Conservation (phyloP, 2,113 vertebrate species). For the Nasalis larvatus region DNA sequence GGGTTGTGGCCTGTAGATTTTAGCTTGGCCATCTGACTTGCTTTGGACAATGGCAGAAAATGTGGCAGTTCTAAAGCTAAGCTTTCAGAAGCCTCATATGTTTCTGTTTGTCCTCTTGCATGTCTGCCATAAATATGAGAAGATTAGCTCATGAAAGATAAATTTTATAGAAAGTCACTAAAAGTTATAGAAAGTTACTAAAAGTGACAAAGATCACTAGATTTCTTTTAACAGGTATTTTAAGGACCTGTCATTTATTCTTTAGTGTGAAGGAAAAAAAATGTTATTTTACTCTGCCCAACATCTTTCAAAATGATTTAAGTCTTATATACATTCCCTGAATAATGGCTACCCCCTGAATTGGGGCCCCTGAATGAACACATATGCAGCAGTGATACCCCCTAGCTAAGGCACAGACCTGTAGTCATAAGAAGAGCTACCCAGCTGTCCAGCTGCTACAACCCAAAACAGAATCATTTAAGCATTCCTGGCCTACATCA, state of each 20-base stretch:
- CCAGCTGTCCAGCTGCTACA: background rate
- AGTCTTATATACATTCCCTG: background rate
- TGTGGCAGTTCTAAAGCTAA: background rate
- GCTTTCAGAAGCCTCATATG: background rate
- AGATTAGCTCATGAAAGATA: background rate
- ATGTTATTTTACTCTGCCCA: background rate
- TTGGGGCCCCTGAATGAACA: background rate
- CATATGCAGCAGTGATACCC: too few relatives aligned
- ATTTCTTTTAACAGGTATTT: background rate
- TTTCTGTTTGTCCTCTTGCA: background rate
- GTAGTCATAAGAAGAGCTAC: background rate
- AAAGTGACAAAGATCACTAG: background rate
- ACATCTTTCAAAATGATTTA: background rate
- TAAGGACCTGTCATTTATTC: background rate
- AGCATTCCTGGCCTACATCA: background rate
- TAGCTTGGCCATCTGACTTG: background rate
- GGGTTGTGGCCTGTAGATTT: background rate
- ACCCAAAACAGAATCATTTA: background rate
- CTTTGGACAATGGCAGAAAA: background rate
- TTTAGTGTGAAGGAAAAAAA: background rate
- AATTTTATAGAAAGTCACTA: background rate
- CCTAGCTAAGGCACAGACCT: background rate
- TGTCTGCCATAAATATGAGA: background rate
- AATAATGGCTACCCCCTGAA: background rate
- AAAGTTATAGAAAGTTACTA: background rate